phyloP scores from a whole-genome alignment of 2,113 vertebrate species.

The Eptatretus burgeri region DNA sequence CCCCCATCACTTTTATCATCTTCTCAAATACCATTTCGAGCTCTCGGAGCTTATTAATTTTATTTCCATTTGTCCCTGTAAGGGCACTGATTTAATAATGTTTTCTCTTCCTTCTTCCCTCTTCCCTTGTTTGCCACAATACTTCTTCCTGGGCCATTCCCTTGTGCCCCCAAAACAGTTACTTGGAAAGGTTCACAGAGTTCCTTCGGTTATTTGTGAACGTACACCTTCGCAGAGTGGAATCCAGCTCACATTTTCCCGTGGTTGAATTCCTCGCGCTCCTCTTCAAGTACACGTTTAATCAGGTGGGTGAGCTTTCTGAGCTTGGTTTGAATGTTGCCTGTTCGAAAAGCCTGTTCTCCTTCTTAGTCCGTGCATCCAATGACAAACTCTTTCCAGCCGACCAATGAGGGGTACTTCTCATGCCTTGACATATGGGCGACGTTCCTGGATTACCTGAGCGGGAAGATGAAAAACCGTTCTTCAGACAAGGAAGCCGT shows the following conservation, averaged over 20 bases:
- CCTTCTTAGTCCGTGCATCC: background rate
- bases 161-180: conserved; percentile 26
- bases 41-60: too few relatives aligned
- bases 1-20: too few relatives aligned
- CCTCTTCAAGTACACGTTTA: conserved; percentile 90
- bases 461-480: conserved; percentile 76
- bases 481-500: conserved; percentile 66
- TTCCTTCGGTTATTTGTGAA: conserved; percentile 87
- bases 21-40: too few relatives aligned
- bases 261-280: conserved; percentile 76
- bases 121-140: conserved; percentile 9
- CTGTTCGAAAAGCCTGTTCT: background rate
- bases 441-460: conserved; percentile 82
- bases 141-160: conserved; percentile 10
- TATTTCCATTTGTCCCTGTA: too few relatives aligned
- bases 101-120: conserved; percentile 11
- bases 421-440: conserved; percentile 94
- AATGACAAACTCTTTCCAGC: conserved; percentile 20
- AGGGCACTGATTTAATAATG: too few relatives aligned
- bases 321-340: background rate
- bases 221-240: conserved; percentile 67
- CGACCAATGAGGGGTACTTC: conserved; percentile 84
- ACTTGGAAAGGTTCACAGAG: conserved; percentile 93
- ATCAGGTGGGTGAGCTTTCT: conserved; percentile 36
- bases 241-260: conserved; percentile 76